Evolutionary conservation across 1,140 invertebrate species (phyloP), one percentile per base, ranked within the genome.

Genomic region (Brachystomella parvula): DNA sequence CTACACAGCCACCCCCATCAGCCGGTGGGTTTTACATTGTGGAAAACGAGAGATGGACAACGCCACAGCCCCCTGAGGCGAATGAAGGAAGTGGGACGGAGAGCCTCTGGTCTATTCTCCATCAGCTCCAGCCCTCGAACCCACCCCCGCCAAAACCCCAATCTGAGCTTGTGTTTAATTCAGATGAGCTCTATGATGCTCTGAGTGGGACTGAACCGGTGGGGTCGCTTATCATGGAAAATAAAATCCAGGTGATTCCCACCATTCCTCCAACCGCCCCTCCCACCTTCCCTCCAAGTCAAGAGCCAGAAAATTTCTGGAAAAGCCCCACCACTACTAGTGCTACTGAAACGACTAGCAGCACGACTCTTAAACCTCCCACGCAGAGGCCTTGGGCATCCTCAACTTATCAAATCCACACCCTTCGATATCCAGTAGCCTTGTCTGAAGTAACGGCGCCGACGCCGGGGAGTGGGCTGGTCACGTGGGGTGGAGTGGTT

Each of bases 401-500:
- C 0, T 73, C 72, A 12, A 73, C 72, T 12, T 69, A 69, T 39
- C 63, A 69, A 65, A 65, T 73, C n/a, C 69, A 73, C 47, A 73
- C 72, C n/a, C 69, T 73, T 47, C 66, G 68, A 28, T 73, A 73
- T 29, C 69, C 72, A 17, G 30, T 47, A 57, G 15, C n/a, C 28
- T n/a, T 53, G n/a, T 21, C 2, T 17, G 57, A 24, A 28, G 29
- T 33, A 21, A 60, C 32, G 57, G 47, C 32, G 2, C 3, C 17
- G 35, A 47, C 30, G 12, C 17, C 33, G 6, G 26, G 77, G 6
- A 75, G 70, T 35, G 72, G 78, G 2, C 35, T 80, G 0, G 74
- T 75, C 17, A 67, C 77, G 1, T 67, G 76, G 26, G 77, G 75
- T 15, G 69, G 77, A 0, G 61, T 66, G 17, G 63, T 78, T 6